A percentile compares a stretch with the other conserved stretches of the same genome.
phyloP scores from a whole-genome alignment of 2,113 vertebrate species.

The Phylloscopus whistleri region DNA sequence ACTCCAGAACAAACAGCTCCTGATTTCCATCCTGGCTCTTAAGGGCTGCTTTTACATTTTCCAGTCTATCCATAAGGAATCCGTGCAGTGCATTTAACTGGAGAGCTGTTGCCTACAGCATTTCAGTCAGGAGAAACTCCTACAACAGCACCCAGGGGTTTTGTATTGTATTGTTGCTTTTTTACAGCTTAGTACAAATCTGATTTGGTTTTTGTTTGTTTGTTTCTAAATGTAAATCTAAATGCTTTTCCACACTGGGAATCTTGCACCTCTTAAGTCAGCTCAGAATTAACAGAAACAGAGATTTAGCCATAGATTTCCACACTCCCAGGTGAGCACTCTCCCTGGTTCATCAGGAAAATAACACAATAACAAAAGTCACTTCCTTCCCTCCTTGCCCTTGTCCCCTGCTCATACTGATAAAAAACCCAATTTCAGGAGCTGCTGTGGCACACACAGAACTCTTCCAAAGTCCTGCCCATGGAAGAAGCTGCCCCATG shows the following conservation, averaged over 20 bases:
- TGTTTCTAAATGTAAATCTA: not conserved
- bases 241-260: not conserved
- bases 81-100: not conserved
- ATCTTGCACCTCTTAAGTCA: not conserved
- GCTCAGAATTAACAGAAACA: not conserved
- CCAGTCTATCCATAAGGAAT: not conserved
- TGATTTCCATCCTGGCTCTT: not conserved
- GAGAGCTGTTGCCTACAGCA: not conserved
- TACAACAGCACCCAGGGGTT: not conserved
- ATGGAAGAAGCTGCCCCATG: fast-evolving
- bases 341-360: not conserved
- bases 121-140: not conserved
- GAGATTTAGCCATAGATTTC: not conserved
- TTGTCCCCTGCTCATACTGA: not conserved
- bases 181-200: not conserved
- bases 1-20: not conserved
- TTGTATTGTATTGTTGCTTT: not conserved
- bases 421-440: not conserved
- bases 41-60: not conserved
- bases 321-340: not conserved
- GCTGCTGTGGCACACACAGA: not conserved
- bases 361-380: not conserved
- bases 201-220: not conserved
- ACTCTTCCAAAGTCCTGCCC: not conserved
- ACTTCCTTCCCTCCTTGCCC: not conserved